These are phyloP conservation scores for Athalia circularis DNA, from an alignment of 2,888 invertebrate genomes.

Conservation along the genomic window DNA sequence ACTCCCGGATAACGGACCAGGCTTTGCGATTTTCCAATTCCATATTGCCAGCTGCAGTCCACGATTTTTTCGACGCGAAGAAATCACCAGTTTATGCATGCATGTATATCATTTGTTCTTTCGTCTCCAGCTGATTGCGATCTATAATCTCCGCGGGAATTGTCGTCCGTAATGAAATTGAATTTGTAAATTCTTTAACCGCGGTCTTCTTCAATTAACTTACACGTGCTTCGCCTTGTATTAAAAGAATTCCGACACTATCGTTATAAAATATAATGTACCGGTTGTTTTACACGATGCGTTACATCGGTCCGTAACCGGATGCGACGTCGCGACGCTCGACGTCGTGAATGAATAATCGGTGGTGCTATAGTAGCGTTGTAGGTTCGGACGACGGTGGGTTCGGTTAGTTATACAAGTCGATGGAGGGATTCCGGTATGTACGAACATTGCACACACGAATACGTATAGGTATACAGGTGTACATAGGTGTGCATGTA, in stretches of 20 bases:
- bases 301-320: constrained; percentile 27
- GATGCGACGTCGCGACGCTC: constrained; percentile 29
- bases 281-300: constrained; percentile 42
- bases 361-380: not conserved
- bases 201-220: too few species aligned
- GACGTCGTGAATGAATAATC: constrained; percentile 41
- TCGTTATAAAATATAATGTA: not conserved
- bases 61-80: too few species aligned
- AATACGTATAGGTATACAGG: not conserved
- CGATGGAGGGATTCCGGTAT: not conserved
- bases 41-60: too few species aligned
- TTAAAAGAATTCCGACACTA: not conserved
- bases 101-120: too few species aligned
- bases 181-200: too few species aligned
- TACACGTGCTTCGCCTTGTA: not conserved
- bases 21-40: too few species aligned
- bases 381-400: not conserved
- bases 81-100: too few species aligned
- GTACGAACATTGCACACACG: not conserved
- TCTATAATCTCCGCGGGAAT: too few species aligned
- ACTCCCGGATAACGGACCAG: too few species aligned
- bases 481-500: not conserved
- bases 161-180: too few species aligned
- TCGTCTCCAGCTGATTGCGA: too few species aligned
- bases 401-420: not conserved